Evolutionary conservation across 2,888 invertebrate genomes (phyloP).

Genomic region (Embidobia sp.): DNA sequence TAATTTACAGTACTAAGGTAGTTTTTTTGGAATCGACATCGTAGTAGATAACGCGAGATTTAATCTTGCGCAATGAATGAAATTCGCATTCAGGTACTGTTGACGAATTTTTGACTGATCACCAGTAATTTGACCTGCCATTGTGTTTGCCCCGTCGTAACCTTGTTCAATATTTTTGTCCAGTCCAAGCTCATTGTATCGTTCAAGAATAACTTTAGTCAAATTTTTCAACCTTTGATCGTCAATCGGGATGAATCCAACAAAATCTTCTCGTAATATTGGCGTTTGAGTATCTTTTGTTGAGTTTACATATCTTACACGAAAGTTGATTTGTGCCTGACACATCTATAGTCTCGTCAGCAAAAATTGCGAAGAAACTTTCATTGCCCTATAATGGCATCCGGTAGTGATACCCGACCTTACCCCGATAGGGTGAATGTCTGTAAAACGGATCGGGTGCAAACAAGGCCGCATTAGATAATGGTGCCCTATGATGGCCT

Average conservation of each 20-base stretch:
- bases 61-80: constrained; percentile 70
- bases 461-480: too few relatives aligned
- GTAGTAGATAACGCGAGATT: constrained; percentile 67
- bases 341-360: background rate
- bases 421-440: too few relatives aligned
- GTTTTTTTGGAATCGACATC: constrained; percentile 11
- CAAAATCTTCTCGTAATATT: constrained; percentile 9
- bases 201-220: constrained; percentile 15
- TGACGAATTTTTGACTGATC: constrained; percentile 69
- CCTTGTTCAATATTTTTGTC: constrained; percentile 68
- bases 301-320: too few relatives aligned
- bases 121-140: constrained; percentile 71
- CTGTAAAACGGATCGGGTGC: too few relatives aligned
- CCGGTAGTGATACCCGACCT: too few relatives aligned
- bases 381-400: too few relatives aligned
- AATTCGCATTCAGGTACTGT: constrained; percentile 67
- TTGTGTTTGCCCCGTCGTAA: constrained; percentile 71
- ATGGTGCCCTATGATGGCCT: too few relatives aligned
- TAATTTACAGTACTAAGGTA: constrained; percentile 13
- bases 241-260: constrained; percentile 3
- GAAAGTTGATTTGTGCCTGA: background rate
- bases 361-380: too few relatives aligned
- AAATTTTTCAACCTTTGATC: background rate
- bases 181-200: constrained; percentile 16
- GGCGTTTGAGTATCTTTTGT: constrained; percentile 7